Base-by-base conservation (phyloP, 1,140 invertebrate genomes). In the Apis dorsata region DNA sequence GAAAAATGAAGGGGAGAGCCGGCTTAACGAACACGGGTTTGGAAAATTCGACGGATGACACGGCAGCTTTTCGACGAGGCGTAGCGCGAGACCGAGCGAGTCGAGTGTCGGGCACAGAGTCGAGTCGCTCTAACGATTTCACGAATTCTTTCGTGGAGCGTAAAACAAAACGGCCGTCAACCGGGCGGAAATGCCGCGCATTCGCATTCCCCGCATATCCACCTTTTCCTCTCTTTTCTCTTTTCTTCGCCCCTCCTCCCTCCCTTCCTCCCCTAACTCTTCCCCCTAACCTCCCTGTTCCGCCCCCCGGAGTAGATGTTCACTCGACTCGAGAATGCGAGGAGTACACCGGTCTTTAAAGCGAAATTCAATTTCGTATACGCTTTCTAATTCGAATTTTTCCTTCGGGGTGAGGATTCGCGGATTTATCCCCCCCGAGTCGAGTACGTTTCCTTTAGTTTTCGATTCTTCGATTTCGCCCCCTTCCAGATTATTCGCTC, bases 341-440 rank as follows among this genome's bases (percentile, higher is more conserved):
- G 51, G 60, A 49, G 34, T 7, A 44, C 34, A 44, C 34, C 69
- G 74, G 59, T 77, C 83, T 80, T 85, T 85, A 85, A 87, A 87
- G 60, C 73, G 83, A 88, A 90, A 90, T 90, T 89, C 70, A 88
- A 90, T 90, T 88, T 89, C 88, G 81, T 34, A 4, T 4, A 57
- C 73, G 59, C 76, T 79, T 83, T 88, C 88, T 89, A 89, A 90
- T 90, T 90, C 89, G 89, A 86, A 86, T 90, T 89, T 88, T 84
- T 63, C 69, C 34, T 19, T 28, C 63, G 63, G 13, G 28, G 17
- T 4, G 19, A 1, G 9, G 8, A 4, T 3, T 28, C 63, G 63
- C 74, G 65, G 85, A 90, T 89, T 90, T 88, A 89, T 88, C 12
- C 59, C 19, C 19, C 59, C n/a, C 21, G 34, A 44, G 34, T 5